Conservation (phyloP, 1,140 invertebrate species). For the Periplaneta americana region DNA sequence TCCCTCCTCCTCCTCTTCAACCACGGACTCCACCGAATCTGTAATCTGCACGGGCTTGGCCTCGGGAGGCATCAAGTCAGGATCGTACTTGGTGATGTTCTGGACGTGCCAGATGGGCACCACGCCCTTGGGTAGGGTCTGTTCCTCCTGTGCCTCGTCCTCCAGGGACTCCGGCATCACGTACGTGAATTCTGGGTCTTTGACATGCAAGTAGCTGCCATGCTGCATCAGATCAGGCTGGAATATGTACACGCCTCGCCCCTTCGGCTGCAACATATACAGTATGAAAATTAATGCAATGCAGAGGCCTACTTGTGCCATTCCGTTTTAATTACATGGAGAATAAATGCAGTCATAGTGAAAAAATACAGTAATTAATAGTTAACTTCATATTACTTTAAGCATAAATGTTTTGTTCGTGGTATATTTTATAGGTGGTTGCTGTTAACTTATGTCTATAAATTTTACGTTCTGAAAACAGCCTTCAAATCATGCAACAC, state of each 20-base stretch:
- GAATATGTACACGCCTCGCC: constrained; percentile 60
- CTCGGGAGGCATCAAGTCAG: not conserved
- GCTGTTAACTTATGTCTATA: too few species aligned
- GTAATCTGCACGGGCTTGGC: not conserved
- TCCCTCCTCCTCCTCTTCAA: too few species aligned
- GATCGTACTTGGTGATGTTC: not conserved
- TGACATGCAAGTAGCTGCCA: constrained; percentile 51
- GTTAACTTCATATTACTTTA: not conserved
- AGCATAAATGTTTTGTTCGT: too few species aligned
- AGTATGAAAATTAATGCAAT: too few species aligned
- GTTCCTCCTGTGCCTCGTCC: not conserved
- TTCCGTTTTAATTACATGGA: too few species aligned
- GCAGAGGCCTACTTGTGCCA: too few species aligned
- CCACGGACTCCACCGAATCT: not conserved
- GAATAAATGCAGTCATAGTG: too few species aligned
- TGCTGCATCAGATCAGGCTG: constrained; percentile 56
- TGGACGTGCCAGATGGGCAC: constrained; percentile 1
- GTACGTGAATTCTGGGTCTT: constrained; percentile 31
- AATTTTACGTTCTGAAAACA: too few species aligned
- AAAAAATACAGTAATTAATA: too few species aligned
- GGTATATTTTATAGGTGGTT: too few species aligned
- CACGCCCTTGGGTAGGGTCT: not conserved
- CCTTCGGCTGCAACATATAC: too few species aligned
- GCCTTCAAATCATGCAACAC: too few species aligned
- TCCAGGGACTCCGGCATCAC: not conserved